Evolutionary conservation across 2,113 vertebrate genomes (phyloP).

Genomic region (Cyprinus carpio): DNA sequence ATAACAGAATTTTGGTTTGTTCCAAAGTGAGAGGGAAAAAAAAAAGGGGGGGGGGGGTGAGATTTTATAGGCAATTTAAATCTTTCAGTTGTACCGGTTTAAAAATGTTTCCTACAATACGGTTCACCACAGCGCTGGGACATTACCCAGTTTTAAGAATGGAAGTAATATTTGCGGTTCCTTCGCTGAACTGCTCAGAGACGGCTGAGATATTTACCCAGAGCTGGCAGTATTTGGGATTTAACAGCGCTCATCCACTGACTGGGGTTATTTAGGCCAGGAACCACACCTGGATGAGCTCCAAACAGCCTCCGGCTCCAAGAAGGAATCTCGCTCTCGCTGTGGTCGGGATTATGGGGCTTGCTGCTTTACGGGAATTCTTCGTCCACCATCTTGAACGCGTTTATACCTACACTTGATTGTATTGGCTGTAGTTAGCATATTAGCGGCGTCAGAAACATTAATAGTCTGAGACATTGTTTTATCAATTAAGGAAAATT

Average conservation of each 20-base stretch:
- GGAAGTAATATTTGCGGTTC: conserved; percentile 67
- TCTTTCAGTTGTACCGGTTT: conserved; percentile 64
- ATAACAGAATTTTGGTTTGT: conserved; percentile 59
- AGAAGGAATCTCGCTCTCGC: conserved; percentile 57
- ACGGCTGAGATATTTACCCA: conserved; percentile 23
- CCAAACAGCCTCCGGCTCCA: conserved; percentile 62
- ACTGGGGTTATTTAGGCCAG: conserved; percentile 62
- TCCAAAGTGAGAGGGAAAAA: conserved; percentile 12
- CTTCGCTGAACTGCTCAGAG: conserved; percentile 62
- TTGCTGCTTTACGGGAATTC: conserved; percentile 36
- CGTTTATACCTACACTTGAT: conserved; percentile 30
- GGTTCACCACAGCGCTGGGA: conserved; percentile 70
- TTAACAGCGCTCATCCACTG: conserved; percentile 59
- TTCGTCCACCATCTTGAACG: conserved; percentile 26
- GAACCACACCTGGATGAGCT: conserved; percentile 65
- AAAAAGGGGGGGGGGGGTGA: conserved; percentile 62
- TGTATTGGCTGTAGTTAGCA: conserved; percentile 16
- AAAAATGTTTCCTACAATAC: conserved; percentile 75
- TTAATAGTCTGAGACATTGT: conserved; percentile 58
- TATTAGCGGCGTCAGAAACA: conserved; percentile 50
- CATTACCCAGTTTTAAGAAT: conserved; percentile 61
- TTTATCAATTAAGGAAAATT: conserved; percentile 63
- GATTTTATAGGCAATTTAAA: conserved; percentile 76
- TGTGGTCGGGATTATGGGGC: conserved; percentile 42
- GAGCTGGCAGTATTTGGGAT: conserved; percentile 58